phyloP scores from a whole-genome alignment of 2,113 vertebrate species.

The Potamarius usumacintae region DNA sequence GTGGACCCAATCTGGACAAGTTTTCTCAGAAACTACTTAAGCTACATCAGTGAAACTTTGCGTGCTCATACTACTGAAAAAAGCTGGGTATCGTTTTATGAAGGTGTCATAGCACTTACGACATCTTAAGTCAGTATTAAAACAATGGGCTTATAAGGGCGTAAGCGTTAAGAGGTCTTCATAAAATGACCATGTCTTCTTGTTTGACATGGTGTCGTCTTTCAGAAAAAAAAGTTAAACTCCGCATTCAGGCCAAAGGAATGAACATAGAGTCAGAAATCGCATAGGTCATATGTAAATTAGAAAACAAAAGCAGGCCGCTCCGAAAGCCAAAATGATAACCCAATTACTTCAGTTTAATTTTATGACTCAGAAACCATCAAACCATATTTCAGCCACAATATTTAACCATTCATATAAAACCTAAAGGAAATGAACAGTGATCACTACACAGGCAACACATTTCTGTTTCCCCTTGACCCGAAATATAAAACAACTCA shows the following conservation, averaged over 20 bases:
- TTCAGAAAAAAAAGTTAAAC: background rate
- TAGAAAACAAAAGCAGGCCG: background rate
- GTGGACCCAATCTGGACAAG: no score
- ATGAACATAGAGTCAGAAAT: background rate
- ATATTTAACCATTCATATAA: background rate
- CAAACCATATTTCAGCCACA: background rate
- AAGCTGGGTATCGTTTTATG: no score
- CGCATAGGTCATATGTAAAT: background rate
- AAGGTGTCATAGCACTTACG: no score
- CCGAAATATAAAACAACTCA: slow-evolving; percentile 32
- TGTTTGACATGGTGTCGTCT: background rate
- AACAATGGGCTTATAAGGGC: no score
- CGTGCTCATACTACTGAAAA: no score
- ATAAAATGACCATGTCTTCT: no score
- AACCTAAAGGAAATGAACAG: slow-evolving; percentile 5
- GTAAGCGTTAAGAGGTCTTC: no score
- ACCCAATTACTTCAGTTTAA: background rate
- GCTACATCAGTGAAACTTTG: no score
- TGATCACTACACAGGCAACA: background rate
- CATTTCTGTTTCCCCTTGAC: slow-evolving; percentile 10
- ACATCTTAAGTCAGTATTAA: no score
- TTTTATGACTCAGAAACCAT: slow-evolving; percentile 23
- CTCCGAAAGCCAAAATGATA: background rate
- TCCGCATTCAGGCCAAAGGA: background rate
- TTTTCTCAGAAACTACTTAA: no score